Percentiles rank a stretch among this genome's conserved stretches.
These are phyloP conservation scores for Protosalanx chinensis DNA, from an alignment of 2,797 vertebrate genomes.

Conservation along the genomic window DNA sequence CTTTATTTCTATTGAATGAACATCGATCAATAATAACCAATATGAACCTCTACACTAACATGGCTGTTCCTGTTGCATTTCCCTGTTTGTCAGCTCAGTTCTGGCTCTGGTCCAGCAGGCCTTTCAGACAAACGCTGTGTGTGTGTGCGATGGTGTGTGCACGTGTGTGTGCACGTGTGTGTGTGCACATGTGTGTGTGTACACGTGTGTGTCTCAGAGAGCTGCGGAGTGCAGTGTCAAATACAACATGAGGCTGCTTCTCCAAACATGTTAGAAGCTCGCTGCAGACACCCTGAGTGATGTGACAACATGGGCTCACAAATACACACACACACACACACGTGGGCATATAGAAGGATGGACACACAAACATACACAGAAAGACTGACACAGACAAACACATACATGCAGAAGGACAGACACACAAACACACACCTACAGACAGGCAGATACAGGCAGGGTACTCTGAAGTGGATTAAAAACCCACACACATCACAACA, in stretches of 20 bases:
- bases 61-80: background rate
- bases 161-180: background rate
- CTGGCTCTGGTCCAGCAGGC: conserved; percentile 28
- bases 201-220: conserved; percentile 8
- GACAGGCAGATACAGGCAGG: background rate
- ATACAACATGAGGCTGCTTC: conserved; percentile 61
- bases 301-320: background rate
- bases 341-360: background rate
- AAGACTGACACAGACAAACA: background rate
- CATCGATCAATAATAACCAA: conserved; percentile 12
- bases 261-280: conserved; percentile 30
- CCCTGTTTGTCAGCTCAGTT: conserved; percentile 26
- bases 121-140: conserved; percentile 22
- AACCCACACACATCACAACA: too few species aligned
- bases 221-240: conserved; percentile 58
- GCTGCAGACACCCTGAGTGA: background rate
- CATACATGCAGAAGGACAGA: background rate
- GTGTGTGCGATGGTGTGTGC: background rate
- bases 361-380: background rate
- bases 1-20: conserved; percentile 22
- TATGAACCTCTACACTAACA: conserved; percentile 1
- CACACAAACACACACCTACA: background rate
- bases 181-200: too few species aligned
- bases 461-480: background rate
- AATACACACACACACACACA: background rate